Percentiles rank a stretch among this genome's conserved stretches.
phyloP scores from a whole-genome alignment of 2,797 vertebrate genomes.

The Rhinatrema bivittatum region DNA sequence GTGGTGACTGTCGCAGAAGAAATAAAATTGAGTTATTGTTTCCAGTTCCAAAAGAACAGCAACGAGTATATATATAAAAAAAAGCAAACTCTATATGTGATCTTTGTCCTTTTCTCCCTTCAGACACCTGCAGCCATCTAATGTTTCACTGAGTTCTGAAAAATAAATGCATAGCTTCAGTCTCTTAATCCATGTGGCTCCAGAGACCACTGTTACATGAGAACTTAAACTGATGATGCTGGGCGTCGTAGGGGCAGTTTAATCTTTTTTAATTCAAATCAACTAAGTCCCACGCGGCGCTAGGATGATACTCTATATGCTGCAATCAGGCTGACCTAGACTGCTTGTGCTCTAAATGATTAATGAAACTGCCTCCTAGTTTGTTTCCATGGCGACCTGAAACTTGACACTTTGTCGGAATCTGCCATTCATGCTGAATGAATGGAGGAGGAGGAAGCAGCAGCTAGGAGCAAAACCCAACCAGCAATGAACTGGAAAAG shows the following conservation, averaged over 20 bases:
- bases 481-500: no score
- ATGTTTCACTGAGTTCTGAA: constrained; percentile 91
- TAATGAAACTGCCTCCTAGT: constrained; percentile 99
- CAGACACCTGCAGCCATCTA: constrained; percentile 96
- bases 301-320: constrained; percentile 98
- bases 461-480: constrained; percentile 35
- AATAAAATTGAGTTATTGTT: constrained; percentile 85
- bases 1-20: constrained; percentile 70
- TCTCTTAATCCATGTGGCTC: constrained; percentile 98
- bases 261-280: constrained; percentile 95
- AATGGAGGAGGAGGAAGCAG: constrained; percentile 42
- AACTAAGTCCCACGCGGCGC: constrained; percentile 82
- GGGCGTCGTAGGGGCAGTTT: constrained; percentile 77
- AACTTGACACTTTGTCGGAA: constrained; percentile 93
- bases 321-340: constrained; percentile 99
- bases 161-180: constrained; percentile 95
- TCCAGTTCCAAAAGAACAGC: constrained; percentile 77
- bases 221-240: constrained; percentile 82
- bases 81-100: constrained; percentile 56
- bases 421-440: constrained; percentile 77
- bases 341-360: constrained; percentile 98
- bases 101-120: constrained; percentile 57
- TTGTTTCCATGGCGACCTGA: constrained; percentile 95
- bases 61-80: constrained; percentile 71
- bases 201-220: constrained; percentile 93